phyloP scores from a whole-genome alignment of 2,797 vertebrate species.

The Cryptoblepharus egeriae region DNA sequence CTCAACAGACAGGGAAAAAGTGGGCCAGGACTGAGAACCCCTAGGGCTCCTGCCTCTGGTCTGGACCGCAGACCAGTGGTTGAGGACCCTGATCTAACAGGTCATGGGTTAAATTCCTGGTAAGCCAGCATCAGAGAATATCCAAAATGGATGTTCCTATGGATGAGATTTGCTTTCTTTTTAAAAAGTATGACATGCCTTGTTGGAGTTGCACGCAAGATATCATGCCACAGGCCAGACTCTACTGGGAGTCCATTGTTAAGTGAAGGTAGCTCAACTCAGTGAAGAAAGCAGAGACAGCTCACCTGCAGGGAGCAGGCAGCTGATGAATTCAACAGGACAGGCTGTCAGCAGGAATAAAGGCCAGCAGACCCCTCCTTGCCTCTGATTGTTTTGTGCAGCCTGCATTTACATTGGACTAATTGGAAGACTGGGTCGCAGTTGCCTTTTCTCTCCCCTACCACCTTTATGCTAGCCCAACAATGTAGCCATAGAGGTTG shows the following conservation, averaged over 20 bases:
- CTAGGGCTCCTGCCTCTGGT: no score
- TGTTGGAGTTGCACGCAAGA: no score
- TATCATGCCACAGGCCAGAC: neutral
- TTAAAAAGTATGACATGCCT: neutral
- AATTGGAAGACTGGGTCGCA: constrained; percentile 11
- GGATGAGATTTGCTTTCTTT: no score
- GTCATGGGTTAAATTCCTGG: neutral
- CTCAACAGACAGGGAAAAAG: no score
- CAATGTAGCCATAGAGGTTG: constrained; percentile 9
- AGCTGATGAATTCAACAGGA: constrained; percentile 22
- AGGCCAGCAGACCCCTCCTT: neutral
- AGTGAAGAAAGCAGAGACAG: neutral
- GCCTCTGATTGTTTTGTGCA: constrained; percentile 4
- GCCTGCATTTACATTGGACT: constrained; percentile 14
- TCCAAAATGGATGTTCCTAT: neutral
- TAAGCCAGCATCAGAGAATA: neutral
- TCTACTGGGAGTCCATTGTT: neutral
- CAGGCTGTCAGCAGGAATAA: constrained; percentile 27
- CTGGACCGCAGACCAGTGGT: no score
- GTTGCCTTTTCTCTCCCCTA: neutral
- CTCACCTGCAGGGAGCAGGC: constrained; percentile 13
- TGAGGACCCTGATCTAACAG: no score
- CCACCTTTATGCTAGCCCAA: neutral
- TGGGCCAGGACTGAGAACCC: no score
- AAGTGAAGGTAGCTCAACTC: neutral